Evolutionary conservation across 2,797 vertebrate genomes (phyloP).

Genomic region (Myotis findleyi): DNA sequence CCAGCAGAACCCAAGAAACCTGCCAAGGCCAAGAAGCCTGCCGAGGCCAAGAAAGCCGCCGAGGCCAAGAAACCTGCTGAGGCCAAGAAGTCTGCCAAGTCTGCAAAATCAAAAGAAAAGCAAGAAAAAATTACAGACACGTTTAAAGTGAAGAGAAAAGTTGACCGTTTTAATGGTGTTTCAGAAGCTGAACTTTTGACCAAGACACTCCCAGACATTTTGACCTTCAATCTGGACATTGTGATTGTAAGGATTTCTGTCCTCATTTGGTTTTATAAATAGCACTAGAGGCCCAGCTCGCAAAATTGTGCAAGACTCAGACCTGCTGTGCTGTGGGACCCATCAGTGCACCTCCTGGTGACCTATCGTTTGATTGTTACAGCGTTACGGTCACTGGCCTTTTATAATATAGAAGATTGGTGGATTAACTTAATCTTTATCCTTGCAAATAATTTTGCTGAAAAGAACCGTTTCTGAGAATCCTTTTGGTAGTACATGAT

Average conservation of each 20-base stretch:
- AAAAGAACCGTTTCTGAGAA: slow-evolving; percentile 11
- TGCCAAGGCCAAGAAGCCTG: slow-evolving; percentile 85
- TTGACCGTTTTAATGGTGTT: slow-evolving; percentile 98
- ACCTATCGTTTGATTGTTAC: no score
- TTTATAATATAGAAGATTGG: background rate
- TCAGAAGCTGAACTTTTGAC: slow-evolving; percentile 97
- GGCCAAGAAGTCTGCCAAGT: slow-evolving; percentile 87
- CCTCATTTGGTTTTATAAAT: background rate
- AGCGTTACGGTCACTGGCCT: no score
- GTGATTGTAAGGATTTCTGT: slow-evolving; percentile 94
- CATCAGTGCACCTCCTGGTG: no score
- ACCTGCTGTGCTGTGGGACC: no score
- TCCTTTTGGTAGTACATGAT: background rate
- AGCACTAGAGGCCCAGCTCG: no score
- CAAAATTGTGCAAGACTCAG: no score
- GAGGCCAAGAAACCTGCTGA: slow-evolving; percentile 88
- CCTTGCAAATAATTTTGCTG: background rate
- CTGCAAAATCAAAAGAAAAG: slow-evolving; percentile 89
- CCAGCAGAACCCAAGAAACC: slow-evolving; percentile 90
- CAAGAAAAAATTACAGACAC: slow-evolving; percentile 98
- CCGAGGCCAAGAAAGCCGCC: slow-evolving; percentile 76
- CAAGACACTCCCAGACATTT: slow-evolving; percentile 97
- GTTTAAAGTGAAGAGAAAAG: slow-evolving; percentile 98
- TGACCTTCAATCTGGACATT: slow-evolving; percentile 97
- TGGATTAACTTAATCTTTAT: background rate